Conservation (phyloP, 2,888 invertebrate genomes). For the Chesias legatella region DNA sequence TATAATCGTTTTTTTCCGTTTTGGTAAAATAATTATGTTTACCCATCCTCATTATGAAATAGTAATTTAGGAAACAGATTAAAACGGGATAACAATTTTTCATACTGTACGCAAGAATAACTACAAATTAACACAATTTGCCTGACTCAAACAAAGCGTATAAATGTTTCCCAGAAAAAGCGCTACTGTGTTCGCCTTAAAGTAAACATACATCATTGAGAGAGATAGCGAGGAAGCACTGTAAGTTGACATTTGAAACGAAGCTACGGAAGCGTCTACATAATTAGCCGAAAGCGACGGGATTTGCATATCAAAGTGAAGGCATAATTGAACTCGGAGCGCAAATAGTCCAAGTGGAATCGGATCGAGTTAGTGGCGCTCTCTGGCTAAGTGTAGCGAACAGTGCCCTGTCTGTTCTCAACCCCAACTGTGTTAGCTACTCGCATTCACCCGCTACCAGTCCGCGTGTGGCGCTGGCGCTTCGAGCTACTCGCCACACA, state of each 20-base stretch:
- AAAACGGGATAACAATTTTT: no score
- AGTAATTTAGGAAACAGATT: no score
- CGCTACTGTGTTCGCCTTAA: slow-evolving; percentile 13
- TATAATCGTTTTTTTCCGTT: no score
- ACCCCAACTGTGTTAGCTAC: slow-evolving; percentile 19
- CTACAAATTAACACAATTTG: no score
- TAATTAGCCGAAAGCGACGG: slow-evolving; percentile 73
- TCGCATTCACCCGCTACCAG: slow-evolving; percentile 8
- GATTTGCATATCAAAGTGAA: slow-evolving; percentile 78
- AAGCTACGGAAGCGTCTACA: slow-evolving; percentile 66
- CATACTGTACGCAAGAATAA: no score
- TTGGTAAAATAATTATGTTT: no score
- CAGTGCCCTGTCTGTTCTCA: slow-evolving; percentile 35
- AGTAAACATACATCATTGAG: slow-evolving; percentile 17
- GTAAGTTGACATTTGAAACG: slow-evolving; percentile 60
- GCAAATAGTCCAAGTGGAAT: slow-evolving; percentile 76
- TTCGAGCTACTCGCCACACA: slow-evolving; percentile 37
- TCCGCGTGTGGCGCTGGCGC: slow-evolving; percentile 26
- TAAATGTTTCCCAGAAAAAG: no score
- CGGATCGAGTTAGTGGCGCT: slow-evolving; percentile 72
- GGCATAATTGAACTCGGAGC: slow-evolving; percentile 72
- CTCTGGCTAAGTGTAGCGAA: slow-evolving; percentile 57
- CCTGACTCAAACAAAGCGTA: no score
- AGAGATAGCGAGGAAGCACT: slow-evolving; percentile 14
- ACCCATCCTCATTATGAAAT: no score